Evolutionary conservation across 2,797 vertebrate genomes (phyloP).

Genomic region (Meriones psammophilus): DNA sequence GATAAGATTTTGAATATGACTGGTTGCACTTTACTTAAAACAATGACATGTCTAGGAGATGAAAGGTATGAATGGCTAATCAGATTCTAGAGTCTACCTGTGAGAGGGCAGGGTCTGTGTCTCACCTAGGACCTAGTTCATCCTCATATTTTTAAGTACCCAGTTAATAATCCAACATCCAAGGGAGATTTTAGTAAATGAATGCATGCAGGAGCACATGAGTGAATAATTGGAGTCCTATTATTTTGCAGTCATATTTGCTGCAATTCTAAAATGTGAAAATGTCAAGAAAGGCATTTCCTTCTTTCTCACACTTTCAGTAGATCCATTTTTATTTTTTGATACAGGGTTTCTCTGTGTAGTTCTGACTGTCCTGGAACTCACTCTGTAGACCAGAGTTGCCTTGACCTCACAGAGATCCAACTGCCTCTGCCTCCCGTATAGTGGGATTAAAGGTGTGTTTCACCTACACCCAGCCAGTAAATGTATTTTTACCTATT

Average conservation of each 20-base stretch:
- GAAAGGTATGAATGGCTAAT: background rate
- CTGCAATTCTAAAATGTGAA: background rate
- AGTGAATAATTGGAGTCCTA: background rate
- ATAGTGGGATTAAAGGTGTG: background rate
- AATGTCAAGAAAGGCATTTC: background rate
- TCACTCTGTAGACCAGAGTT: background rate
- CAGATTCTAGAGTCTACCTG: background rate
- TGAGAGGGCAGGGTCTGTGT: background rate
- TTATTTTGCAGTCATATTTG: background rate
- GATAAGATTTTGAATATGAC: constrained; percentile 16
- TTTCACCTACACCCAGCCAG: background rate
- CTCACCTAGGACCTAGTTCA: background rate
- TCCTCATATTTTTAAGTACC: background rate
- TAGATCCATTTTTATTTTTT: background rate
- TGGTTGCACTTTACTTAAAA: background rate
- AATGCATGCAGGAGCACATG: too few relatives aligned
- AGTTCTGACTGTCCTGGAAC: background rate
- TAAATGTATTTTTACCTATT: background rate
- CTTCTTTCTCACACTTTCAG: background rate
- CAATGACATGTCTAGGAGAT: background rate
- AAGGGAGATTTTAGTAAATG: background rate
- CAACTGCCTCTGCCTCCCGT: background rate
- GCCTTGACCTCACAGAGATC: background rate
- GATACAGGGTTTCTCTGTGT: background rate
- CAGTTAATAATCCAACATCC: background rate